Evolutionary conservation across 2,113 vertebrate genomes (phyloP).

Genomic region (Dicentrarchus labrax): DNA sequence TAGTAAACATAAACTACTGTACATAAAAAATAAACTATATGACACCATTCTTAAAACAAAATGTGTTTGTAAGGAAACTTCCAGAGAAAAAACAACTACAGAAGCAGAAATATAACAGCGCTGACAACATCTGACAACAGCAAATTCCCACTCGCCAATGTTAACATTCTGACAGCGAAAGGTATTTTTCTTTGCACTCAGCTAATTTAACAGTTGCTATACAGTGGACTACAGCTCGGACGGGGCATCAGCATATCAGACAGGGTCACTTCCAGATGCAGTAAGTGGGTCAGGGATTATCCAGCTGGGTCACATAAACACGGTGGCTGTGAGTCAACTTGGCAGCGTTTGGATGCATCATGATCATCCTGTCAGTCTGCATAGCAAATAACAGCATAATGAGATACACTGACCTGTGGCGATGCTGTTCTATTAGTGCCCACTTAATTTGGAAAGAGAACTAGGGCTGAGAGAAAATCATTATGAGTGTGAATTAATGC

Average conservation of each 20-base stretch:
- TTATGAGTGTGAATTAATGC: neutral
- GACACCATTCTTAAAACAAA: neutral
- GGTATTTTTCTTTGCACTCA: conserved; percentile 54
- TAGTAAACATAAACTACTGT: neutral
- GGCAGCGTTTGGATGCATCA: conserved; percentile 56
- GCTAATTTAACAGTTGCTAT: conserved; percentile 60
- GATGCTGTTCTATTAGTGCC: neutral
- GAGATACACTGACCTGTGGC: conserved; percentile 45
- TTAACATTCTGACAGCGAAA: conserved; percentile 51
- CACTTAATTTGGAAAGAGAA: neutral
- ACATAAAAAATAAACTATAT: neutral
- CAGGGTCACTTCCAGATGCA: conserved; percentile 65
- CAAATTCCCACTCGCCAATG: conserved; percentile 18
- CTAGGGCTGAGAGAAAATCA: neutral
- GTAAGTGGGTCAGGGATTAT: conserved; percentile 77
- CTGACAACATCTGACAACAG: conserved; percentile 31
- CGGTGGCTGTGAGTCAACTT: conserved; percentile 59
- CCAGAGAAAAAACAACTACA: neutral
- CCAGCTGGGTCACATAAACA: conserved; percentile 67
- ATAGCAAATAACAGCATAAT: conserved; percentile 15
- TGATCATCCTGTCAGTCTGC: conserved; percentile 38
- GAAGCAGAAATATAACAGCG: conserved; percentile 45
- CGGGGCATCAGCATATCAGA: conserved; percentile 44
- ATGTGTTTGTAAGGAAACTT: neutral
- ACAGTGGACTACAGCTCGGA: conserved; percentile 2